Percentiles rank a stretch among this genome's conserved stretches.
Evolutionary conservation across 2,888 invertebrate genomes (phyloP).

Genomic region (Embidobia sp.): DNA sequence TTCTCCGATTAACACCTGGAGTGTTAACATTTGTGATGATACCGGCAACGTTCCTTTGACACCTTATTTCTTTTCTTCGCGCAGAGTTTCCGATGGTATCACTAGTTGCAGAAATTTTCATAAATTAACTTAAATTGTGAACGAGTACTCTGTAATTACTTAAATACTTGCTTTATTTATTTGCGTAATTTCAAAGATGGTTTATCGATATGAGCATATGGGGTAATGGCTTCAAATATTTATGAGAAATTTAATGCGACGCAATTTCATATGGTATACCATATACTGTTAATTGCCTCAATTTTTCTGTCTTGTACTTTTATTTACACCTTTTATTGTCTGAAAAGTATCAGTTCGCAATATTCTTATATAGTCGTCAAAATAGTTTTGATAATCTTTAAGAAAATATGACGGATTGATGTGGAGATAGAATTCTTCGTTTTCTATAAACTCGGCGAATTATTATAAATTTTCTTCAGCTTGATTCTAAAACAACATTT

Average conservation of each 20-base stretch:
- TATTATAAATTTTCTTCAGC: too few relatives aligned
- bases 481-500: too few relatives aligned
- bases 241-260: constrained; percentile 5
- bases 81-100: constrained; percentile 33
- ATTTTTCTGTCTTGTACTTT: not conserved
- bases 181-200: constrained; percentile 4
- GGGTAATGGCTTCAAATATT: constrained; percentile 7
- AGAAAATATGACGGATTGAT: too few relatives aligned
- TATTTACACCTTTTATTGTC: too few relatives aligned
- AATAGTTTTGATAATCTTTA: too few relatives aligned
- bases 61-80: constrained; percentile 22
- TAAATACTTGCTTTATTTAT: constrained; percentile 35
- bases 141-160: constrained; percentile 30
- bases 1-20: constrained; percentile 38
- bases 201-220: not conserved
- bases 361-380: too few relatives aligned
- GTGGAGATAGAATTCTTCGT: too few relatives aligned
- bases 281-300: not conserved
- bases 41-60: constrained; percentile 17
- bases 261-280: not conserved
- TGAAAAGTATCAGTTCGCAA: too few relatives aligned
- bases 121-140: constrained; percentile 43
- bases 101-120: constrained; percentile 25
- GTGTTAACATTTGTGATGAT: constrained; percentile 33
- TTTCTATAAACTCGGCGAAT: too few relatives aligned